These are phyloP conservation scores for Centruroides vittatus DNA, from an alignment of 1,140 invertebrate genomes.

Conservation along the genomic window DNA sequence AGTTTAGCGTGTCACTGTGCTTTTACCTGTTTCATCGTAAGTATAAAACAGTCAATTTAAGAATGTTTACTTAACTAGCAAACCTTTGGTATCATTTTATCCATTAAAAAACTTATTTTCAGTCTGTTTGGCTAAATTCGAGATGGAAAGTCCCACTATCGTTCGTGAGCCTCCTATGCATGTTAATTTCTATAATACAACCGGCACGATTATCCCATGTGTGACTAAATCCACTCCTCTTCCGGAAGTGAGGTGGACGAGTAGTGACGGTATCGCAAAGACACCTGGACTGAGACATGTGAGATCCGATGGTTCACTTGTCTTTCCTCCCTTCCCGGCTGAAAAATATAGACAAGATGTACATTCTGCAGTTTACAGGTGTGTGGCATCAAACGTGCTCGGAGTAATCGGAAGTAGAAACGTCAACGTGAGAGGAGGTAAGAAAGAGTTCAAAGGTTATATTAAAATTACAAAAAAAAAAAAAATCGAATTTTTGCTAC, in stretches of 20 bases:
- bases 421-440: slow-evolving; percentile 88
- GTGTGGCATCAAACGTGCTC: slow-evolving; percentile 73
- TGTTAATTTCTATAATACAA: slow-evolving; percentile 86
- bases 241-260: slow-evolving; percentile 69
- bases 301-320: slow-evolving; percentile 28
- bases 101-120: not conserved
- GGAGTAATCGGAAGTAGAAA: slow-evolving; percentile 80
- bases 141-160: slow-evolving; percentile 59
- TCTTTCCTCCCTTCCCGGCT: slow-evolving; percentile 26
- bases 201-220: slow-evolving; percentile 81
- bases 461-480: too few relatives aligned
- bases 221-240: slow-evolving; percentile 75
- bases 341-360: slow-evolving; percentile 38
- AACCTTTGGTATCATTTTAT: too few relatives aligned
- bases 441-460: slow-evolving; percentile 23
- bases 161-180: slow-evolving; percentile 77
- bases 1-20: not conserved
- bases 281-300: slow-evolving; percentile 50
- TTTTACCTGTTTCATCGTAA: too few relatives aligned
- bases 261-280: slow-evolving; percentile 39
- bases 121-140: not conserved
- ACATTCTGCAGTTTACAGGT: slow-evolving; percentile 46
- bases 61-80: not conserved
- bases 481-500: too few relatives aligned
- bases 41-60: not conserved